Evolutionary conservation across 1,140 invertebrate genomes (phyloP).

Genomic region (Drosophila oshimai): DNA sequence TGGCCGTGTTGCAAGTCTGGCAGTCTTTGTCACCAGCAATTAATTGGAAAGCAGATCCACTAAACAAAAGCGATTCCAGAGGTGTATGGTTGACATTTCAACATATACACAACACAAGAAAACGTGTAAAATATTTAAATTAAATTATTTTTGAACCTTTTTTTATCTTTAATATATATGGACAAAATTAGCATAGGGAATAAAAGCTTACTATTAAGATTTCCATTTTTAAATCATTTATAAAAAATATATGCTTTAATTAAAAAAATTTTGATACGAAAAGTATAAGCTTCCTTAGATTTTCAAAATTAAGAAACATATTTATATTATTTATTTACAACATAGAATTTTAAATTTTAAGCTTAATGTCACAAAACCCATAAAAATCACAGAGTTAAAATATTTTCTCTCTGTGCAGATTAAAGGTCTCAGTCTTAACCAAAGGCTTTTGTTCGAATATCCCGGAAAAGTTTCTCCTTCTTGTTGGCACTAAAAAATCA

Average conservation of each 20-base stretch:
- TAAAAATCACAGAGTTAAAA: neutral
- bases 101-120: neutral
- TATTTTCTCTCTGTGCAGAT: neutral
- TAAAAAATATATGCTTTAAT: no score
- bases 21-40: slow-evolving; percentile 45
- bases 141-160: neutral
- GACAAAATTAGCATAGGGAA: no score
- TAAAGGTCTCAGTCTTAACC: neutral
- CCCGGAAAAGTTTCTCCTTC: slow-evolving; percentile 2
- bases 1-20: slow-evolving; percentile 49
- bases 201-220: no score
- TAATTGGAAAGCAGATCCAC: slow-evolving; percentile 68
- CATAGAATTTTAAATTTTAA: no score
- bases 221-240: no score
- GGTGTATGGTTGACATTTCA: neutral
- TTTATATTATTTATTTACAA: no score
- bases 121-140: neutral
- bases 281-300: no score
- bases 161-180: no score
- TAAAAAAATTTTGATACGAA: no score
- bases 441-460: neutral
- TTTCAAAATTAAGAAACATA: no score
- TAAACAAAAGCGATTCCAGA: slow-evolving; percentile 15
- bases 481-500: slow-evolving; percentile 24
- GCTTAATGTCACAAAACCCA: no score